Base-by-base conservation (phyloP, 2,888 invertebrate species). In the Troglohyphantes excavatus region DNA sequence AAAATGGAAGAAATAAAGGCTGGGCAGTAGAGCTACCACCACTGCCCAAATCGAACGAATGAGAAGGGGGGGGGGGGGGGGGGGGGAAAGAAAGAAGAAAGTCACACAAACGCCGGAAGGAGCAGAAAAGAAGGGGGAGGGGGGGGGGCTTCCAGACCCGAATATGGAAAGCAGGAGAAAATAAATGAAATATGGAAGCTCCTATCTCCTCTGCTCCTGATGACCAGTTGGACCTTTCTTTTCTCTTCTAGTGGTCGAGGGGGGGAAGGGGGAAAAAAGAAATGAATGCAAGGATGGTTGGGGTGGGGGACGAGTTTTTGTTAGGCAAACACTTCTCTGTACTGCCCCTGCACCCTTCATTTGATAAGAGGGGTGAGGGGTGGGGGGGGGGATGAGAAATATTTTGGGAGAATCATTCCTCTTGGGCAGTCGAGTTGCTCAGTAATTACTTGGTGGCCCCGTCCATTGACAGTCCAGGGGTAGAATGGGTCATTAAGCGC, bases 131-230 rank as follows among this genome's bases (percentile, higher is more conserved):
- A 23, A 43, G 65, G 27, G 19, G 72, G 65, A 65, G 39, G 75
- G 46, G 33, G 23, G 27, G 68, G 72, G n/a, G n/a, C n/a, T n/a
- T n/a, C n/a, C n/a, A n/a, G n/a, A n/a, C n/a, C n/a, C n/a, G n/a
- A 85, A 90, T 85, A 90, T 90, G 85, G 84, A 81, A 85, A 90
- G 85, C 79, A 85, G 85, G 70, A 75, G 83, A 68, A 84, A 90
- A 90, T 85, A 90, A 90, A 90, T 90, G 90, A 90, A 90, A 90
- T 85, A 90, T 90, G 90, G 67, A 85, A 73, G 79, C 75, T 90
- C 83, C 84, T 85, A 90, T 90, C 85, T 90, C 23, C 27, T 79
- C 63, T 73, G 79, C 86, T 70, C 76, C n/a, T 89, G 89, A 89
- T 89, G 89, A 83, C 89, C 89, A 89, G 86, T 87, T 79, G 86